Percentiles rank a stretch among this genome's conserved stretches.
These are phyloP conservation scores for Hippolais icterina DNA, from an alignment of 2,113 vertebrate species.

Conservation along the genomic window DNA sequence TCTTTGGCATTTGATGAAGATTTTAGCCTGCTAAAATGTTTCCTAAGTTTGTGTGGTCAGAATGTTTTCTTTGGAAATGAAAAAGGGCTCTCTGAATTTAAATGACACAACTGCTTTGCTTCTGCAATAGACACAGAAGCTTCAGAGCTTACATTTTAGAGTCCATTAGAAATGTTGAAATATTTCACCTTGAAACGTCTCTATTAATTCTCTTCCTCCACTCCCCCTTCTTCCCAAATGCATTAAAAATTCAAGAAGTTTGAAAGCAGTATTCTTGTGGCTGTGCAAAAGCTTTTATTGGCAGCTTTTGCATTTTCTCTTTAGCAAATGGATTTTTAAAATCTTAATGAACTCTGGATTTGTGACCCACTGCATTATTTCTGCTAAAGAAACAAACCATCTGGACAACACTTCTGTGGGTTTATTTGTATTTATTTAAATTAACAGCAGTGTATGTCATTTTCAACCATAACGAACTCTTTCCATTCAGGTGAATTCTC, in stretches of 20 bases:
- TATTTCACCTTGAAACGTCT: background rate
- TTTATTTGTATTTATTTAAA: slow-evolving; percentile 56
- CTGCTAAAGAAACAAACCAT: slow-evolving; percentile 45
- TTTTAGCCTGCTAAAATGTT: background rate
- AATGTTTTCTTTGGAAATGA: background rate
- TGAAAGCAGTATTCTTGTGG: slow-evolving; percentile 15
- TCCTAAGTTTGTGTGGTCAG: background rate
- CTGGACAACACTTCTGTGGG: background rate
- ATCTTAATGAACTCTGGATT: slow-evolving; percentile 43
- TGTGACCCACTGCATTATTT: background rate
- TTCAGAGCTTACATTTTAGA: background rate
- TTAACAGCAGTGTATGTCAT: slow-evolving; percentile 4
- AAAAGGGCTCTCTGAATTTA: background rate
- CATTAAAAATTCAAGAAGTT: slow-evolving; percentile 24
- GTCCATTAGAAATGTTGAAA: background rate
- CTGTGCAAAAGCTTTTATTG: slow-evolving; percentile 34
- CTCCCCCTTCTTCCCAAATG: background rate
- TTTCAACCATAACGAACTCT: slow-evolving; percentile 12
- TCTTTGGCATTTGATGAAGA: background rate
- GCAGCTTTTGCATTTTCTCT: slow-evolving; percentile 25
- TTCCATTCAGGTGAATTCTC: slow-evolving; percentile 53
- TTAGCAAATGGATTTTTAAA: slow-evolving; percentile 34
- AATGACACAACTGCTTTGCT: background rate
- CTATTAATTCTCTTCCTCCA: background rate
- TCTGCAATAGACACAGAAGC: background rate